Evolutionary conservation across 2,113 vertebrate genomes (phyloP), one percentile per base, ranked within the genome.

Genomic region (Nothoprocta perdicaria): DNA sequence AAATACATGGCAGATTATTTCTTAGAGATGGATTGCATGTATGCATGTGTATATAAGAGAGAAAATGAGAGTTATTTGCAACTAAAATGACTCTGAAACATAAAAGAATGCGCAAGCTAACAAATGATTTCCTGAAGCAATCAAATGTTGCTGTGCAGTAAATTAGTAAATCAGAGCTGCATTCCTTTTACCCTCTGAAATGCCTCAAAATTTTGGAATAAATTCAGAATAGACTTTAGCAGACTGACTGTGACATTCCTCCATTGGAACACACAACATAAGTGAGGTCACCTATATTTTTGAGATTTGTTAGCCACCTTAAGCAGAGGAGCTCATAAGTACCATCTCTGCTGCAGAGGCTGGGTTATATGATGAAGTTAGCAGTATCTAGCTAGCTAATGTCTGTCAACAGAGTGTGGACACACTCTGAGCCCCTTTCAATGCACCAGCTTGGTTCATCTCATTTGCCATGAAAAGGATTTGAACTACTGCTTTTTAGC

Each of bases 1-100:
- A 90, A 93, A 86, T 93, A 81, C 8, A 40, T 40, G 19, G 21
- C 15, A 76, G 40, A 7, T 94, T 90, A 43, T 91, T 94, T 55
- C 58, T 77, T 50, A 65, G 29, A 29, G 45, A 55, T 82, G 43
- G 10, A 53, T 67, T 81, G 14, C 4, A 0, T 71, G 35, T 53
- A 21, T 66, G 2, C 83, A 7, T 75, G 27, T 89, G 12, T 57
- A 22, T 61, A 14, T 43, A 88, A 48, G 27, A 18, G 31, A 8
- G 41, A 62, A 73, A 81, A 66, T 65, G 3, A 76, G 26, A 72
- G 48, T 80, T 92, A 75, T 33, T 85, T 82, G 61, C 60, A 68
- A 52, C 38, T 68, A 80, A 88, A 85, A 74, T 66, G 4, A 86
- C n/a, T 84, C 53, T 84, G 50, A 92, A 88, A 35, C 16, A 46